Evolutionary conservation across 1,140 invertebrate genomes (phyloP).

Genomic region (Nixonia krombeini): DNA sequence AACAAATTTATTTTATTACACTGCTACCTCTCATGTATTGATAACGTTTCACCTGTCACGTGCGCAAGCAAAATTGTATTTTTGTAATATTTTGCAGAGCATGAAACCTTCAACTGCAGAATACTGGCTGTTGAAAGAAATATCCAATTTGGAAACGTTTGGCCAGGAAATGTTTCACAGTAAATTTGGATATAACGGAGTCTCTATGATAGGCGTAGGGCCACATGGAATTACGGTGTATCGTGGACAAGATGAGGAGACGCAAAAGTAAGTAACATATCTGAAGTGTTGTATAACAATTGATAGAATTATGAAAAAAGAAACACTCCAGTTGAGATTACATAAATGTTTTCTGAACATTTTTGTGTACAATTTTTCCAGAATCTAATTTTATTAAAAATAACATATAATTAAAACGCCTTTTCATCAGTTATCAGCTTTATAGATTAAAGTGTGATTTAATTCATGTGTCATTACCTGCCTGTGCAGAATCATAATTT

Average conservation of each 20-base stretch:
- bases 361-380: too few relatives aligned
- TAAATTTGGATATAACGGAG: constrained; percentile 69
- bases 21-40: too few relatives aligned
- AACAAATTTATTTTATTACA: too few relatives aligned
- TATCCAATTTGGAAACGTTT: constrained; percentile 83
- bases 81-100: constrained; percentile 55
- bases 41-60: too few relatives aligned
- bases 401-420: too few relatives aligned
- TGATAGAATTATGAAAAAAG: not conserved
- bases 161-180: constrained; percentile 88
- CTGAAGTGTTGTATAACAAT: not conserved
- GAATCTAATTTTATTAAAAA: too few relatives aligned
- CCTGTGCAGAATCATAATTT: too few relatives aligned
- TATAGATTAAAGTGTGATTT: too few relatives aligned
- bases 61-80: not conserved
- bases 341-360: too few relatives aligned
- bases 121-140: constrained; percentile 86
- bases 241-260: constrained; percentile 74
- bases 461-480: too few relatives aligned
- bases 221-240: constrained; percentile 86
- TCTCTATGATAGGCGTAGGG: constrained; percentile 79
- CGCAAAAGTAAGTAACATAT: constrained; percentile 73
- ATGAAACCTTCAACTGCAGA: constrained; percentile 78
- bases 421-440: too few relatives aligned
- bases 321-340: not conserved